Evolutionary conservation across 64 coral and sea anemone species (phyloP).

Genomic region (Pachyseris speciosa): DNA sequence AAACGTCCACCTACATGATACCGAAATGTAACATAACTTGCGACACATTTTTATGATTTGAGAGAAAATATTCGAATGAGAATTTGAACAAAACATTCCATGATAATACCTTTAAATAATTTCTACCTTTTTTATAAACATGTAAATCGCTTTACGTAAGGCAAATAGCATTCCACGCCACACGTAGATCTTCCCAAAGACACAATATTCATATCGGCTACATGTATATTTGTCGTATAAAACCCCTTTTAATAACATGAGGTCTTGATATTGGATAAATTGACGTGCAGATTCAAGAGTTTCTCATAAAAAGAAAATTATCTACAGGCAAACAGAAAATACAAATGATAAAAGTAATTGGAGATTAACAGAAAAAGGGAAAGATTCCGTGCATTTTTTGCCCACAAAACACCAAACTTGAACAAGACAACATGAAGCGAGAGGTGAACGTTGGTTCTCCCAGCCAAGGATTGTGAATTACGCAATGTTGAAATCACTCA

Average conservation of each 20-base stretch:
- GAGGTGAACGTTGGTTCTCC: not conserved
- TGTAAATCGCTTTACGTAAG: not conserved
- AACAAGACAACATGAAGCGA: not conserved
- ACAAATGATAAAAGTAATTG: not conserved
- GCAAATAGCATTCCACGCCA: not conserved
- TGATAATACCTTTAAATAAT: not conserved
- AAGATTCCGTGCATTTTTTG: conserved; percentile 28
- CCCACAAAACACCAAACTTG: not conserved
- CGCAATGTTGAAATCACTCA: not conserved
- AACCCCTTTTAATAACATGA: not conserved
- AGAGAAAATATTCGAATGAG: too few relatives aligned
- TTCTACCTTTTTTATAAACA: not conserved
- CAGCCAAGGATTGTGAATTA: not conserved
- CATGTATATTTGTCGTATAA: not conserved
- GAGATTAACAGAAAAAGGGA: not conserved
- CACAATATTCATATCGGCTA: not conserved
- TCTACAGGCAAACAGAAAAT: not conserved
- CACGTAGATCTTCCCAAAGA: not conserved
- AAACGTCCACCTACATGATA: too few relatives aligned
- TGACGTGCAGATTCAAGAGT: not conserved
- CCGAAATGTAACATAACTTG: too few relatives aligned
- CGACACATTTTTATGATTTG: too few relatives aligned
- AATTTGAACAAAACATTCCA: too few relatives aligned
- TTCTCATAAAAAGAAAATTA: not conserved
- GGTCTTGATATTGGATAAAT: not conserved